Conservation (phyloP, 1,140 invertebrate genomes). For the Aphelenchoides fujianensis region DNA sequence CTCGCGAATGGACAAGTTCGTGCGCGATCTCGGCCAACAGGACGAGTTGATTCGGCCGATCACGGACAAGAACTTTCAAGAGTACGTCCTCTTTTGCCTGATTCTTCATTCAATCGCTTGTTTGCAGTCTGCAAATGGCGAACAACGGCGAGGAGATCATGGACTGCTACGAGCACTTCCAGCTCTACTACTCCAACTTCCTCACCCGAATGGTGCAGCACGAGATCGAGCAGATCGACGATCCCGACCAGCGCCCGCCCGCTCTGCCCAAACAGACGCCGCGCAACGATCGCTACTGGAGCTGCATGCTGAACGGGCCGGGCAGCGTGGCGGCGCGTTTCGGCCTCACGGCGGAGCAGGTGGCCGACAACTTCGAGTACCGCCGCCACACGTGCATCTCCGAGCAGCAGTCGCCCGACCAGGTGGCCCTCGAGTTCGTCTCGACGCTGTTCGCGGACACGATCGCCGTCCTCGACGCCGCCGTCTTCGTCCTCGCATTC, state of each 20-base stretch:
- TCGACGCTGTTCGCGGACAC: constrained; percentile 62
- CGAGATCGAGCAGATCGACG: constrained; percentile 15
- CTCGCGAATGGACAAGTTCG: constrained; percentile 28
- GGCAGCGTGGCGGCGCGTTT: constrained; percentile 67
- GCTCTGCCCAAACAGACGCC: constrained; percentile 7
- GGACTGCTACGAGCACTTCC: constrained; percentile 47
- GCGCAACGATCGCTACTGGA: constrained; percentile 16
- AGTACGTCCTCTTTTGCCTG: constrained; percentile 24
- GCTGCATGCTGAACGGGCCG: constrained; percentile 38
- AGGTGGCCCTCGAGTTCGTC: constrained; percentile 32
- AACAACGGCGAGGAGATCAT: constrained; percentile 42
- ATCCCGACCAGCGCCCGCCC: constrained; percentile 10
- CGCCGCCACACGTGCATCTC: constrained; percentile 65
- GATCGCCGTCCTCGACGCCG: constrained; percentile 70
- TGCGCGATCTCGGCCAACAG: constrained; percentile 11
- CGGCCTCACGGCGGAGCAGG: constrained; percentile 89
- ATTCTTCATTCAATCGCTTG: constrained; percentile 28
- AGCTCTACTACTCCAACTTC: constrained; percentile 44
- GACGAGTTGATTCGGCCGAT: constrained; percentile 25
- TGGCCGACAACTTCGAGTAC: constrained; percentile 91
- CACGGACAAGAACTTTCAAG: constrained; percentile 40
- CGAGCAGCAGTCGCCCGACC: constrained; percentile 65
- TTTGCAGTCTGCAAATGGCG: constrained; percentile 33
- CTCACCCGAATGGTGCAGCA: constrained; percentile 22
- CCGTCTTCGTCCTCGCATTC: constrained; percentile 86